Percentiles rank a stretch among this genome's conserved stretches.
phyloP scores from a whole-genome alignment of 1,140 invertebrate species.

The Tetraneura akinire region DNA sequence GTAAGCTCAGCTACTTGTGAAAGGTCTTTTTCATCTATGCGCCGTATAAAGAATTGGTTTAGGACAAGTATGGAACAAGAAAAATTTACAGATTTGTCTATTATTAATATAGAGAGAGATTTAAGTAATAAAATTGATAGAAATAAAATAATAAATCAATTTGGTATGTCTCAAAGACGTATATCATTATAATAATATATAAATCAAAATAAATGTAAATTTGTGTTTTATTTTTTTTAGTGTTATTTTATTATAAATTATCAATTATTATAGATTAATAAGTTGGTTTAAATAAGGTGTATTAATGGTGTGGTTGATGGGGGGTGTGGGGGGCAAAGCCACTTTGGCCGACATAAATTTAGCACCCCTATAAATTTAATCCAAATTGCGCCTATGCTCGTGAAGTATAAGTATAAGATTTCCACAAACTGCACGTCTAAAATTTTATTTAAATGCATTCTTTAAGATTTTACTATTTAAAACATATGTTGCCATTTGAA shows the following conservation, averaged over 20 bases:
- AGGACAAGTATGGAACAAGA: slow-evolving; percentile 11
- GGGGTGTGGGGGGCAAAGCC: not conserved
- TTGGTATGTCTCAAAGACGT: not conserved
- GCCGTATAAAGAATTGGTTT: slow-evolving; percentile 32
- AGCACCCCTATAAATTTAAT: too few species aligned
- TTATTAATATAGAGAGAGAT: slow-evolving; percentile 30
- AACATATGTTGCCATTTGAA: too few species aligned
- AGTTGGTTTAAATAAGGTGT: too few species aligned
- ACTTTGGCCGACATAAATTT: too few species aligned
- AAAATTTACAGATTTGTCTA: slow-evolving; percentile 21
- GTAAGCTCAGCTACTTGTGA: slow-evolving; percentile 6
- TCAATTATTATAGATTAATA: slow-evolving; percentile 7
- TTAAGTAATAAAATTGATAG: not conserved
- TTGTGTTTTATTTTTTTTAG: slow-evolving; percentile 13
- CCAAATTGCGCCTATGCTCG: too few species aligned
- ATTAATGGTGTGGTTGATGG: not conserved
- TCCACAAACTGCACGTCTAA: too few species aligned
- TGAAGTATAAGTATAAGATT: too few species aligned
- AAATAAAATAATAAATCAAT: slow-evolving; percentile 20
- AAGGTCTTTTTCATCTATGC: slow-evolving; percentile 17
- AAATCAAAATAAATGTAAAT: not conserved
- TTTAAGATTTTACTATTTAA: too few species aligned
- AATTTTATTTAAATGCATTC: too few species aligned
- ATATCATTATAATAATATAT: slow-evolving; percentile 13
- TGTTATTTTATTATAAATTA: slow-evolving; percentile 1